A percentile compares a stretch with the other conserved stretches of the same genome.
phyloP scores from a whole-genome alignment of 2,797 vertebrate genomes.

The Phalloptychus januarius region DNA sequence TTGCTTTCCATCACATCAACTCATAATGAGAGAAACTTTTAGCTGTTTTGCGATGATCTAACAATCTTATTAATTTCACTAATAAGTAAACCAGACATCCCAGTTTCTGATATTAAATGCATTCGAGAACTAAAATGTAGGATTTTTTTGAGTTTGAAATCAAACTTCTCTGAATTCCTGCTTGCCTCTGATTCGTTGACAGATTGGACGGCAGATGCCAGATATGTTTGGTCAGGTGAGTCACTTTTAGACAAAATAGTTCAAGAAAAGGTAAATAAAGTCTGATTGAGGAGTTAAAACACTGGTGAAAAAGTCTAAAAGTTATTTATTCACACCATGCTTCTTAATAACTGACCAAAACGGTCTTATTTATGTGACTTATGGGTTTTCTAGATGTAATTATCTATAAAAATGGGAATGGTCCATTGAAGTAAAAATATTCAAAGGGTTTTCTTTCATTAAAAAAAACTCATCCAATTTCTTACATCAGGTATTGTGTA shows the following conservation, averaged over 20 bases:
- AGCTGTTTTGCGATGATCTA: neutral
- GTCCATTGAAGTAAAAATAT: too few relatives aligned
- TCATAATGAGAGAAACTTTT: neutral
- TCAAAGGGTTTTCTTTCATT: too few relatives aligned
- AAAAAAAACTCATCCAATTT: too few relatives aligned
- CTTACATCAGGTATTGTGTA: too few relatives aligned
- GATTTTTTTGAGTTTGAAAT: neutral
- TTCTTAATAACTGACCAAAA: too few relatives aligned
- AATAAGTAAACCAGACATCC: neutral
- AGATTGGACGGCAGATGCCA: conserved; percentile 11
- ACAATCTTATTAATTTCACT: neutral
- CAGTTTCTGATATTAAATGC: neutral
- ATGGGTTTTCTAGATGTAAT: too few relatives aligned
- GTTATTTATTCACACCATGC: too few relatives aligned
- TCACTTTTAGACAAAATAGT: neutral
- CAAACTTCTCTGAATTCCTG: neutral
- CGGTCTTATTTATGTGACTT: too few relatives aligned
- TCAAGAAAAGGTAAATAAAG: neutral
- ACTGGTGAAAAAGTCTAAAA: too few relatives aligned
- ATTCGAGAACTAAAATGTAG: neutral
- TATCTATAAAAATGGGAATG: too few relatives aligned
- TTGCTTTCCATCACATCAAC: neutral
- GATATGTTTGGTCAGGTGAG: conserved; percentile 1
- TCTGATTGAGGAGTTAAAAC: neutral
- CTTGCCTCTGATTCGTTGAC: neutral